Percentiles rank a stretch among this genome's conserved stretches.
These are phyloP conservation scores for Vireo griseus DNA, from an alignment of 2,797 vertebrate species.

Conservation along the genomic window DNA sequence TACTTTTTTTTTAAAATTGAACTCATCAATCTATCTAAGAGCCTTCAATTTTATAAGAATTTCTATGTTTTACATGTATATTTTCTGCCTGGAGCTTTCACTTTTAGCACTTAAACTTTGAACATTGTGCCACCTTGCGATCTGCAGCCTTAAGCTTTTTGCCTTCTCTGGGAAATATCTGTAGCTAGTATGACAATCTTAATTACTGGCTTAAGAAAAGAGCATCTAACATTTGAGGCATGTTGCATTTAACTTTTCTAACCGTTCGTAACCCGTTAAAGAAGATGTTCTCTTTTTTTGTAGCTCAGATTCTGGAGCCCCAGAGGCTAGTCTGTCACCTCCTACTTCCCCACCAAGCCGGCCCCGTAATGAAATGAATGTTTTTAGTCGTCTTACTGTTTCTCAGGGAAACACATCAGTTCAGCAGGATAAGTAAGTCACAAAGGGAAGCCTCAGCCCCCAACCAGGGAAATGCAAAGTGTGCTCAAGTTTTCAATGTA, in stretches of 20 bases:
- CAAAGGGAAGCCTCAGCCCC: conserved; percentile 57
- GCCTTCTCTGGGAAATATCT: conserved; percentile 17
- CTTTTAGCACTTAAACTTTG: neutral
- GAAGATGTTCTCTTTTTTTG: conserved; percentile 77
- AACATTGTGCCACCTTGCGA: conserved; percentile 4
- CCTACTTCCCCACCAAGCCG: conserved; percentile 84
- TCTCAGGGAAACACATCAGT: conserved; percentile 80
- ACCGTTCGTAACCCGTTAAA: conserved; percentile 68
- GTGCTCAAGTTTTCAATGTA: neutral
- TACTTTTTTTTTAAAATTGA: neutral
- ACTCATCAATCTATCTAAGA: neutral
- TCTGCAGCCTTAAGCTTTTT: neutral
- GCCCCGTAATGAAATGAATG: conserved; percentile 83
- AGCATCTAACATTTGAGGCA: conserved; percentile 42
- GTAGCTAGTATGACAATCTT: neutral
- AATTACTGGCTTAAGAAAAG: conserved; percentile 27
- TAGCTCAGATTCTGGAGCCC: conserved; percentile 84
- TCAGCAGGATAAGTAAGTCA: conserved; percentile 85
- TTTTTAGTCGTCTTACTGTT: conserved; percentile 84
- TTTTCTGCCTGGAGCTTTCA: neutral
- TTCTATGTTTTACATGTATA: neutral
- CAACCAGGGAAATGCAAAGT: neutral
- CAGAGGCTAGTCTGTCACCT: conserved; percentile 82
- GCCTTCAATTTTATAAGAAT: neutral
- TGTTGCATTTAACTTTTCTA: conserved; percentile 71